These are phyloP conservation scores for Torymus texanus DNA, from an alignment of 2,888 invertebrate genomes.

Conservation along the genomic window DNA sequence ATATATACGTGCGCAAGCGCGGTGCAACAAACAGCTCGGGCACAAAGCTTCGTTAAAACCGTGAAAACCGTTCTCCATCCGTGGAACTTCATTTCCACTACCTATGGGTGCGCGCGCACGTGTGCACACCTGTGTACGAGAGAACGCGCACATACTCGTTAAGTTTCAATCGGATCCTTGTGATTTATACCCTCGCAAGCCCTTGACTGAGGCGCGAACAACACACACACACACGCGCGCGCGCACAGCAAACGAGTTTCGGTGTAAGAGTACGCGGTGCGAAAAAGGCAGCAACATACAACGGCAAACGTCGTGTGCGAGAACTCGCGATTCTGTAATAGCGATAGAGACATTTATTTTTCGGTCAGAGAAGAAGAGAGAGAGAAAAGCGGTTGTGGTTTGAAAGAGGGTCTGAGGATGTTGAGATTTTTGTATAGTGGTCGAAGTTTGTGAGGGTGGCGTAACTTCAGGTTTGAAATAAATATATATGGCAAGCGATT, in stretches of 20 bases:
- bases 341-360: constrained; percentile 52
- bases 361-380: background rate
- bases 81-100: background rate
- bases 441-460: no score
- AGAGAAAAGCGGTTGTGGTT: no score
- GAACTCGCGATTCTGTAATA: constrained; percentile 27
- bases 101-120: background rate
- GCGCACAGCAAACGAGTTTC: constrained; percentile 52
- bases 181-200: constrained; percentile 61
- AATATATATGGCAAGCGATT: no score
- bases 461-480: no score
- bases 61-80: no score
- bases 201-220: background rate
- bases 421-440: no score
- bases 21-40: no score
- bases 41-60: no score
- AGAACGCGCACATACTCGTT: constrained; percentile 57
- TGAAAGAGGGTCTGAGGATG: no score
- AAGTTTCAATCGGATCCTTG: constrained; percentile 65
- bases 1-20: no score
- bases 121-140: constrained; percentile 57
- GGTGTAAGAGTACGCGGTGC: background rate
- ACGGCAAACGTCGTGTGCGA: background rate
- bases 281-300: no score
- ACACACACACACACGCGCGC: background rate